phyloP scores from a whole-genome alignment of 2,797 vertebrate species.

The Monodelphis domestica region DNA sequence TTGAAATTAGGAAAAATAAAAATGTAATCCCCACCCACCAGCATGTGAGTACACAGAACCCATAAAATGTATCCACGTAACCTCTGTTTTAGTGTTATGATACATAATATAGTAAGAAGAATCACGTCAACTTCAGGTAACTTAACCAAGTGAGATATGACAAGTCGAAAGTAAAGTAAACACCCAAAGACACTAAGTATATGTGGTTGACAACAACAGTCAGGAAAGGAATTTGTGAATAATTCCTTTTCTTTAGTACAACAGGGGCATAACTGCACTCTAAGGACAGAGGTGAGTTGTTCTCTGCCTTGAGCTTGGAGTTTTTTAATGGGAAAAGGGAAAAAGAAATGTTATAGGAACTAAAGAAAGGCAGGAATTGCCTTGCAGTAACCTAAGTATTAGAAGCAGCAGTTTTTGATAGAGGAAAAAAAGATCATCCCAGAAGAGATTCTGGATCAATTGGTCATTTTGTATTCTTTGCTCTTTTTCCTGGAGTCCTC shows the following conservation, averaged over 20 bases:
- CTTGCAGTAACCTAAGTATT: not conserved
- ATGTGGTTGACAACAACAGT: not conserved
- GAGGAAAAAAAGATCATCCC: not conserved
- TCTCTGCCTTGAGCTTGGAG: not conserved
- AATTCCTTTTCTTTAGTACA: not conserved
- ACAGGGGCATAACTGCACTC: not conserved
- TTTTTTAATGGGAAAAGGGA: not conserved
- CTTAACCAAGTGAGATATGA: not conserved
- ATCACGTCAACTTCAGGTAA: not conserved
- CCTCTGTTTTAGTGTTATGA: not conserved
- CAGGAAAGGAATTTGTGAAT: not conserved
- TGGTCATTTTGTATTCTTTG: not conserved
- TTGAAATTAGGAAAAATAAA: not conserved
- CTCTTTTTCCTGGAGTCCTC: not conserved
- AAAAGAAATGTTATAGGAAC: not conserved
- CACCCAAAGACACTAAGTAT: not conserved
- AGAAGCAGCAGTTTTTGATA: not conserved
- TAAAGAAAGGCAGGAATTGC: not conserved
- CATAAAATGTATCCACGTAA: constrained; percentile 13
- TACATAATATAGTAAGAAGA: not conserved
- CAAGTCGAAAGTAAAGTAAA: not conserved
- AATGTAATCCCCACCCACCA: no score
- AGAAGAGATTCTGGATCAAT: not conserved
- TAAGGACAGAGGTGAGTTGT: not conserved
- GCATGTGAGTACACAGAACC: not conserved